Evolutionary conservation across 2,113 vertebrate genomes (phyloP).

Genomic region (Erythrolamprus reginae): DNA sequence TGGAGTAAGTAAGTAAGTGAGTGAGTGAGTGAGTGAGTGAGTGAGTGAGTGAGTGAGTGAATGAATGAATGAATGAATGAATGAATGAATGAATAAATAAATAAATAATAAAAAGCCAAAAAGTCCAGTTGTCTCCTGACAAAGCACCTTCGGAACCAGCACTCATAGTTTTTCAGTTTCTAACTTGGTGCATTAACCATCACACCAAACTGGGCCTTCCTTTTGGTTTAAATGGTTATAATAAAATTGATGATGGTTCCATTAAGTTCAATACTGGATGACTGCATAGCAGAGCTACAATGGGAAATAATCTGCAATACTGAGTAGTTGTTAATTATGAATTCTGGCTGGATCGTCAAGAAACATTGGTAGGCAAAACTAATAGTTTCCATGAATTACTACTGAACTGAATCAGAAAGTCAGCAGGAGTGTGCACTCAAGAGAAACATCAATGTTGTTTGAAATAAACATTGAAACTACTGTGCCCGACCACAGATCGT

Average conservation of each 20-base stretch:
- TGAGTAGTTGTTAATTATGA: not conserved
- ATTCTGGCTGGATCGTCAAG: conserved; percentile 1
- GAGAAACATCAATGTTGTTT: not conserved
- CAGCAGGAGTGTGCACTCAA: not conserved
- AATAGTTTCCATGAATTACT: not conserved
- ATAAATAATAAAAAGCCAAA: too few relatives aligned
- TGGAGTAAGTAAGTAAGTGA: too few relatives aligned
- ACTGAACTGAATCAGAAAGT: conserved; percentile 19
- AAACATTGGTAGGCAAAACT: conserved; percentile 24
- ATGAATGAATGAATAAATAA: too few relatives aligned
- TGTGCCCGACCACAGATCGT: not conserved
- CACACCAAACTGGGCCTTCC: not conserved
- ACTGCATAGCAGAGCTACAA: not conserved
- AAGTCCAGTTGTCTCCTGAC: too few relatives aligned
- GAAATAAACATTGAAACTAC: not conserved
- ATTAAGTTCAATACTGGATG: not conserved
- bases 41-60: too few relatives aligned
- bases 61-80: too few relatives aligned
- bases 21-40: too few relatives aligned
- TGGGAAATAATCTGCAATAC: conserved; percentile 1
- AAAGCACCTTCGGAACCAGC: not conserved
- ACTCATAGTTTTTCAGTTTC: not conserved
- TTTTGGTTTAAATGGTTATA: not conserved
- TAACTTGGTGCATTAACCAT: not conserved
- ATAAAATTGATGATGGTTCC: not conserved